Conservation (phyloP, 35 echinoderm and acorn worm species). For the Acanthaster planci region DNA sequence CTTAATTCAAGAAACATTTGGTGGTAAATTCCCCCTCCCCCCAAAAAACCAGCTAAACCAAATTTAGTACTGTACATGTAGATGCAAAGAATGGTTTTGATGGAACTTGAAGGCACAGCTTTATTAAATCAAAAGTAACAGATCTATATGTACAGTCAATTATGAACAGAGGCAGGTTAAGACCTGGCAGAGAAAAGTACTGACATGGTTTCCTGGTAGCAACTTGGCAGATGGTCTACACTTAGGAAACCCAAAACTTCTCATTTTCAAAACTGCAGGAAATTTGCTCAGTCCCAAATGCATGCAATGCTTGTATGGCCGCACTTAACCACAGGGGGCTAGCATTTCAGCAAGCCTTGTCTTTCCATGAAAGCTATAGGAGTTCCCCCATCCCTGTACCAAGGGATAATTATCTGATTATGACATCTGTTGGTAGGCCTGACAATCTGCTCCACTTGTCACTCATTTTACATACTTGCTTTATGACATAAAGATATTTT, state of each 20-base stretch:
- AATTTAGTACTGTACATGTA: too few relatives aligned
- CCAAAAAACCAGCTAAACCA: too few relatives aligned
- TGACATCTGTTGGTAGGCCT: conserved; percentile 21
- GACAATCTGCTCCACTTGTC: not conserved
- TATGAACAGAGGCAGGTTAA: too few relatives aligned
- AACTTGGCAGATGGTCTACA: conserved; percentile 8
- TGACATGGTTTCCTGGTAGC: not conserved
- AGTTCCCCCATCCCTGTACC: not conserved
- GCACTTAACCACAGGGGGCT: conserved; percentile 20
- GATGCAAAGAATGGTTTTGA: too few relatives aligned
- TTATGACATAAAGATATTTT: not conserved
- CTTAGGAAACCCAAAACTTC: not conserved
- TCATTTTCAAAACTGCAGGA: not conserved
- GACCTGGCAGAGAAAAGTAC: too few relatives aligned
- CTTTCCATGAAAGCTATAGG: not conserved
- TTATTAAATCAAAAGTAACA: too few relatives aligned
- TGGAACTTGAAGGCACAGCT: too few relatives aligned
- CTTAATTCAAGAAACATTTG: too few relatives aligned
- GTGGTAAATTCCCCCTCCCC: too few relatives aligned
- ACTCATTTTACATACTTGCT: conserved; percentile 19
- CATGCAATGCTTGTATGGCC: not conserved
- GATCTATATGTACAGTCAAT: too few relatives aligned
- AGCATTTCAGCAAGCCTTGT: not conserved
- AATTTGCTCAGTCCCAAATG: not conserved
- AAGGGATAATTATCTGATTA: conserved; percentile 26